Conservation (phyloP, 2,113 vertebrate species). For the Campylomormyrus tamandua region DNA sequence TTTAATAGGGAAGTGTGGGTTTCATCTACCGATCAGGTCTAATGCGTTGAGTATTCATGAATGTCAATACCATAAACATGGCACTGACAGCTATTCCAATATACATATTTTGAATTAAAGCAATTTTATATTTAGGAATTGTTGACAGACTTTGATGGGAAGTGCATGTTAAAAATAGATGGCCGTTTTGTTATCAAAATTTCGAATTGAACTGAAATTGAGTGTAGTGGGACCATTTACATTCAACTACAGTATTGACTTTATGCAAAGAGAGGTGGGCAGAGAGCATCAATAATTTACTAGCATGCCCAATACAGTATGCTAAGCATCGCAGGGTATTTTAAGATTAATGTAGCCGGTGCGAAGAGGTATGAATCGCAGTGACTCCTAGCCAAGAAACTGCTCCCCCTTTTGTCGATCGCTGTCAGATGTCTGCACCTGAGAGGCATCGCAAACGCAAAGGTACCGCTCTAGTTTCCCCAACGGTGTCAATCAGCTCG, state of each 20-base stretch:
- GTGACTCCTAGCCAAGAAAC: not conserved
- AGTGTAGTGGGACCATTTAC: slow-evolving; percentile 25
- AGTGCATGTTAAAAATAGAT: not conserved
- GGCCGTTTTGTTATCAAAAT: not conserved
- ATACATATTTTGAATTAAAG: not conserved
- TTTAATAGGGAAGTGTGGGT: not conserved
- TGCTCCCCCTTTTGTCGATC: not conserved
- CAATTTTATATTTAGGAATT: not conserved
- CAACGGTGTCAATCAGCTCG: not conserved
- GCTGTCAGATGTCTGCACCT: not conserved
- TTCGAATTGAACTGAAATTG: slow-evolving; percentile 18
- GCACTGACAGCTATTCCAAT: not conserved
- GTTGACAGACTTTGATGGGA: not conserved
- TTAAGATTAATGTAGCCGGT: slow-evolving; percentile 8
- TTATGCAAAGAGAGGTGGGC: slow-evolving; percentile 42
- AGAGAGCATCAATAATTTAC: slow-evolving; percentile 54
- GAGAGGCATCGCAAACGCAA: not conserved
- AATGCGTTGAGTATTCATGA: not conserved
- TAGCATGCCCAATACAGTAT: slow-evolving; percentile 31
- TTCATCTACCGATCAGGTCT: not conserved
- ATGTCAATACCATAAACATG: not conserved
- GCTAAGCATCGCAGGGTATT: slow-evolving; percentile 33
- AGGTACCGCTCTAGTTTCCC: not conserved
- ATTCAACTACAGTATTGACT: slow-evolving; percentile 41
- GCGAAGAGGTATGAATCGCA: not conserved